Evolutionary conservation across 2,797 vertebrate genomes (phyloP).

Genomic region (Intellagama lesueurii): DNA sequence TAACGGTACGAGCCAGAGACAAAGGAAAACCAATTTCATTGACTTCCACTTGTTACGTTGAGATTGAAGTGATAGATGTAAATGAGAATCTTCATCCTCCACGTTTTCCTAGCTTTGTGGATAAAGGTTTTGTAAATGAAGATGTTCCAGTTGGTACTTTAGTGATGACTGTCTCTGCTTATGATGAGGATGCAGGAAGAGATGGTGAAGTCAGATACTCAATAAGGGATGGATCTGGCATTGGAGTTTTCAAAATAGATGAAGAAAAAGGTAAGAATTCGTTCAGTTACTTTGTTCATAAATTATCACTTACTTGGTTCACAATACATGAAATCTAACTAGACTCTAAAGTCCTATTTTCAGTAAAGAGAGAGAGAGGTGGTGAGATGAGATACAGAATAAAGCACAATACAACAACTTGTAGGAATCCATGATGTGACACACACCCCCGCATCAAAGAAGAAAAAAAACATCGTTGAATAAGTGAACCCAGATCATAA

Average conservation of each 20-base stretch:
- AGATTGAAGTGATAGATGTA: slow-evolving; percentile 94
- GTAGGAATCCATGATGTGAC: background rate
- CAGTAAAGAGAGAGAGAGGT: no score
- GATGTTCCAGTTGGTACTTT: slow-evolving; percentile 88
- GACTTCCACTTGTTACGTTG: slow-evolving; percentile 92
- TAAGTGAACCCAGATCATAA: background rate
- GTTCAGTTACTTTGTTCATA: slow-evolving; percentile 10
- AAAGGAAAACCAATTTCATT: slow-evolving; percentile 93
- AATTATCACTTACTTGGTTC: background rate
- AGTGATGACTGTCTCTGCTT: slow-evolving; percentile 90
- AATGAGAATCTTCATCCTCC: slow-evolving; percentile 95
- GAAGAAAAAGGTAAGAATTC: slow-evolving; percentile 92
- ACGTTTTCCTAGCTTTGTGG: slow-evolving; percentile 88
- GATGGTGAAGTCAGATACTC: slow-evolving; percentile 95
- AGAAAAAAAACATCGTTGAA: background rate
- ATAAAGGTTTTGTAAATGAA: slow-evolving; percentile 93
- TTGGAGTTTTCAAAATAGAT: slow-evolving; percentile 94
- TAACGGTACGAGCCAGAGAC: slow-evolving; percentile 95
- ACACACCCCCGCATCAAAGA: background rate
- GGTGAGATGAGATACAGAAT: background rate
- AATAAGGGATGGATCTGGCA: slow-evolving; percentile 93
- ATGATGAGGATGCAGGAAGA: slow-evolving; percentile 90
- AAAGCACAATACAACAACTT: background rate
- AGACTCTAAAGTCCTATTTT: background rate
- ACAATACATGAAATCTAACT: background rate